phyloP scores from a whole-genome alignment of 2,888 invertebrate species.

The Eupithecia dodoneata region DNA sequence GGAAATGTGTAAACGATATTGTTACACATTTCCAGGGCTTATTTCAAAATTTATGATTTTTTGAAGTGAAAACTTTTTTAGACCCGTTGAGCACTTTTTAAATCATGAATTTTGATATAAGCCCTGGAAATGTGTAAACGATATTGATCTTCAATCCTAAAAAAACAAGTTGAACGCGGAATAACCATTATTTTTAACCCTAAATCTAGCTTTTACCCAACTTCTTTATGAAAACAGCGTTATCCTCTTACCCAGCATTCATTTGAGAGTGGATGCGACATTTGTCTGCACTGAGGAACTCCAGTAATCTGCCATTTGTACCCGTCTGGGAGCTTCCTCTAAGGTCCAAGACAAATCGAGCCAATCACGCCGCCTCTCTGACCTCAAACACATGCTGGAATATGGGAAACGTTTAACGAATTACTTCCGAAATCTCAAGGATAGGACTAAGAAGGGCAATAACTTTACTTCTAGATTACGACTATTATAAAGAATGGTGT shows the following conservation, averaged over 20 bases:
- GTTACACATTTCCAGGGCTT: too few relatives aligned
- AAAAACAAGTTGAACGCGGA: neutral
- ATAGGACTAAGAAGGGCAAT: neutral
- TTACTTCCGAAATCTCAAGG: neutral
- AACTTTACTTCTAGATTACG: too few relatives aligned
- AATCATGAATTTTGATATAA: too few relatives aligned
- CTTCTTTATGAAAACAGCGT: neutral
- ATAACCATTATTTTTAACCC: neutral
- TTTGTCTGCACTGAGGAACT: conserved; percentile 65
- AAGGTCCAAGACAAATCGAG: conserved; percentile 61
- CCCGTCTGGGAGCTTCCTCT: conserved; percentile 63
- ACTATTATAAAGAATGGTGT: too few relatives aligned
- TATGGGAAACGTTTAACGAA: conserved; percentile 38
- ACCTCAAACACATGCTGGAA: conserved; percentile 49
- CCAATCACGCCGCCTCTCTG: conserved; percentile 51
- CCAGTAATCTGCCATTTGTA: conserved; percentile 74
- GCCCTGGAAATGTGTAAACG: too few relatives aligned
- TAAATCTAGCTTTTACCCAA: neutral
- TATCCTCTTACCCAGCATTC: conserved; percentile 51
- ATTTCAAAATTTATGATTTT: too few relatives aligned
- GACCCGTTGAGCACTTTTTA: too few relatives aligned
- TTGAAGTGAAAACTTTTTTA: too few relatives aligned
- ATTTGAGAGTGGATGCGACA: conserved; percentile 61
- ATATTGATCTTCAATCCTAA: neutral
- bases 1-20: neutral